A percentile compares a stretch with the other conserved stretches of the same genome.
These are phyloP conservation scores for Rugalucina vietnamica DNA, from an alignment of 2,888 invertebrate species.

Conservation along the genomic window DNA sequence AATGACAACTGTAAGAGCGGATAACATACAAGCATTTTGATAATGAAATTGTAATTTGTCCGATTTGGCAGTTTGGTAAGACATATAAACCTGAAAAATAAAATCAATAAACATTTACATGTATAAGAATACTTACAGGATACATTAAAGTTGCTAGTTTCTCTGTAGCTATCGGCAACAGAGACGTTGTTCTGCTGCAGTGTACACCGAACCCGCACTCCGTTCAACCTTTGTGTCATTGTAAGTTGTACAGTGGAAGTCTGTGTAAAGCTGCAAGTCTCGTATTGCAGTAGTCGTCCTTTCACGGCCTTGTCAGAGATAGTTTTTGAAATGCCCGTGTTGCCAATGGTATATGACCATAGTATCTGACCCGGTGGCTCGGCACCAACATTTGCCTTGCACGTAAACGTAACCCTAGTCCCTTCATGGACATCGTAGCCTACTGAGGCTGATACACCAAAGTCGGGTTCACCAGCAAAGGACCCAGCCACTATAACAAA, in stretches of 20 bases:
- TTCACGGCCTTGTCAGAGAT: not conserved
- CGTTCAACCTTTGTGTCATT: slow-evolving; percentile 30
- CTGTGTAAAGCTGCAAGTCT: slow-evolving; percentile 24
- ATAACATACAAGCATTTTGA: too few species aligned
- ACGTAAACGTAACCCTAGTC: slow-evolving; percentile 38
- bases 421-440: slow-evolving; percentile 25
- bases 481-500: not conserved
- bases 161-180: too few species aligned
- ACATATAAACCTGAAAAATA: too few species aligned
- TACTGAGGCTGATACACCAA: not conserved
- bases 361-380: slow-evolving; percentile 32
- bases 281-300: not conserved
- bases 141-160: too few species aligned
- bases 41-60: too few species aligned
- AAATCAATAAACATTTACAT: too few species aligned
- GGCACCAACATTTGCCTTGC: slow-evolving; percentile 40
- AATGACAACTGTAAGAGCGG: too few species aligned
- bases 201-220: slow-evolving; percentile 40
- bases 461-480: not conserved
- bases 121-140: too few species aligned
- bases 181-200: slow-evolving; percentile 41
- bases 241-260: slow-evolving; percentile 28
- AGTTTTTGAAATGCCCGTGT: not conserved
- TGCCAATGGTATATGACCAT: slow-evolving; percentile 39
- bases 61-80: too few species aligned